These are phyloP conservation scores for Pachydiplax longipennis DNA, from an alignment of 2,888 invertebrate species.

Conservation along the genomic window DNA sequence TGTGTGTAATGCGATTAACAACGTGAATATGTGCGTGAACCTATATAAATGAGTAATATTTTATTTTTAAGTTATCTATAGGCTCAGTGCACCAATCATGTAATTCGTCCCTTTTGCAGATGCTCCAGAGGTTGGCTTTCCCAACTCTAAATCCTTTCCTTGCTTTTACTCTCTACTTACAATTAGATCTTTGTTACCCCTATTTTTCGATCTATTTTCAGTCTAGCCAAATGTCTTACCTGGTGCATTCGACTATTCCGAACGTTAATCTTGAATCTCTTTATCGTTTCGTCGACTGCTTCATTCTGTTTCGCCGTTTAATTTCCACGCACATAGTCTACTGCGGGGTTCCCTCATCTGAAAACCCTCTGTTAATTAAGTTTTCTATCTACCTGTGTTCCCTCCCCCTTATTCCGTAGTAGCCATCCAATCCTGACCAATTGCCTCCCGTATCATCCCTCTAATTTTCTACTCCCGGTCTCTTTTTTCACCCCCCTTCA, in stretches of 20 bases:
- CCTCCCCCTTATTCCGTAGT: background rate
- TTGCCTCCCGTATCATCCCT: background rate
- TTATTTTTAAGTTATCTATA: no score
- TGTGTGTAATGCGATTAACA: no score
- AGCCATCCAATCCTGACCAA: constrained; percentile 26
- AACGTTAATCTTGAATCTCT: background rate
- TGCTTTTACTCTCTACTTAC: no score
- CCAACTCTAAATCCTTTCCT: no score
- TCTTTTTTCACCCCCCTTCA: background rate
- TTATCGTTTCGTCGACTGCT: background rate
- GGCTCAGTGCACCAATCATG: no score
- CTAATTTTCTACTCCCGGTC: background rate
- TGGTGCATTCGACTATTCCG: background rate
- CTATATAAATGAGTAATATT: no score
- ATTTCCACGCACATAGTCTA: background rate
- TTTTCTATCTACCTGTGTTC: constrained; percentile 1
- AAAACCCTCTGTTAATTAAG: constrained; percentile 33
- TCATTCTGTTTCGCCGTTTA: background rate
- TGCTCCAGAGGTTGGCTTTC: no score
- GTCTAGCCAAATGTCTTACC: background rate
- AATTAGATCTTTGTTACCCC: background rate
- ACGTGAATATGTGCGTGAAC: no score
- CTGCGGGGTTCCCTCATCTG: background rate
- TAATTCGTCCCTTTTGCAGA: no score
- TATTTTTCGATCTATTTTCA: background rate